Conservation (phyloP, 1,140 invertebrate genomes). For the Planococcus citri region DNA sequence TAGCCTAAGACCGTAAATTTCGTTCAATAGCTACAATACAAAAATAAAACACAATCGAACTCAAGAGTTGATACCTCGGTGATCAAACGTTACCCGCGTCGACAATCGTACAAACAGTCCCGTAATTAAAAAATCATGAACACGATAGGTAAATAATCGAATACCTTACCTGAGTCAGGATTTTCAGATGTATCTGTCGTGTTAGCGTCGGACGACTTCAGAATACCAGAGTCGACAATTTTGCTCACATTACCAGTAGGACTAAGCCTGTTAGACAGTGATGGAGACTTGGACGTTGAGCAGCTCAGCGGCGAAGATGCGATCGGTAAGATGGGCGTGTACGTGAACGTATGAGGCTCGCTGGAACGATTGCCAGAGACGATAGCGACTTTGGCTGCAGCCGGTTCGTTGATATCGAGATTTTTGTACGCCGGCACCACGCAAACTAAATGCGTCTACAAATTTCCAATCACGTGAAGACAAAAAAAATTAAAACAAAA, state of each 20-base stretch:
- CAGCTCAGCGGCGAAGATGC: neutral
- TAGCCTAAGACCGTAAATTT: too few species aligned
- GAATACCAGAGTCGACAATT: neutral
- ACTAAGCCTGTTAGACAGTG: too few species aligned
- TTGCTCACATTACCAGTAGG: too few species aligned
- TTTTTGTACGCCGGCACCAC: conserved; percentile 64
- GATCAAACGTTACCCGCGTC: neutral
- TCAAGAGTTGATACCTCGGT: neutral
- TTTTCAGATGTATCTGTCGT: conserved; percentile 26
- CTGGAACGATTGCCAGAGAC: conserved; percentile 76
- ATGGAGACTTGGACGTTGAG: too few species aligned
- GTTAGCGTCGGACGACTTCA: conserved; percentile 28
- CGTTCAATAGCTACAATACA: too few species aligned
- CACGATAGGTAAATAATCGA: neutral
- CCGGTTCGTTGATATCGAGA: conserved; percentile 47
- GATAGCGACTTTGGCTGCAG: conserved; percentile 63
- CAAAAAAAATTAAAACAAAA: conserved; percentile 14
- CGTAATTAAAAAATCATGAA: neutral
- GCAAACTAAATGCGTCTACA: conserved; percentile 86
- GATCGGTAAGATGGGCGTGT: conserved; percentile 42
- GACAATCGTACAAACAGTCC: neutral
- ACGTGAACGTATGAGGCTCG: conserved; percentile 75
- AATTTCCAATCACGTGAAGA: too few species aligned
- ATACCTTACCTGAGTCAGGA: neutral
- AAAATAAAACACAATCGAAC: too few species aligned